phyloP scores from a whole-genome alignment of 2,113 vertebrate genomes.

The Corynorhinus townsendii region DNA sequence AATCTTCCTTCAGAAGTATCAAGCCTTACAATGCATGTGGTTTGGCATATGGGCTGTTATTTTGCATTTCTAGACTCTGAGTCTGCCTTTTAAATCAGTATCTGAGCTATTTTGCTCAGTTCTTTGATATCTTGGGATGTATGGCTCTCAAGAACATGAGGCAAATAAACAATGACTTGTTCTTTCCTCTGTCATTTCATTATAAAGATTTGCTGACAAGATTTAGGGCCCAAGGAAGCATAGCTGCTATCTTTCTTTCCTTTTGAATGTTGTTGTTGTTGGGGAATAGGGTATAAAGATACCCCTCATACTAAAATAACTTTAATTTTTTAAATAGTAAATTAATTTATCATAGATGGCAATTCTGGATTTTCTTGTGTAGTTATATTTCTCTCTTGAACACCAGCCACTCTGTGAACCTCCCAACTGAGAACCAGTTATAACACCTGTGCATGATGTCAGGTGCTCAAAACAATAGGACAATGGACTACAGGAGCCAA shows the following conservation, averaged over 20 bases:
- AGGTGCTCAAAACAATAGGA: not conserved
- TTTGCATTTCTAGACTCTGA: slow-evolving; percentile 63
- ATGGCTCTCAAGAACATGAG: slow-evolving; percentile 9
- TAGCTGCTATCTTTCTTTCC: not conserved
- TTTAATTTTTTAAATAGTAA: not conserved
- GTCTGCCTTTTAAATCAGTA: slow-evolving; percentile 55
- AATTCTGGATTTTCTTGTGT: not conserved
- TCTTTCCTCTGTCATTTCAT: not conserved
- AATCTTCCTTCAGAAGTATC: slow-evolving; percentile 62
- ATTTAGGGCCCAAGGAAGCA: not conserved
- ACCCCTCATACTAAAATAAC: not conserved
- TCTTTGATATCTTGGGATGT: not conserved
- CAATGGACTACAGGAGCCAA: not conserved
- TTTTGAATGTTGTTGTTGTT: not conserved
- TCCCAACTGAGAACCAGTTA: not conserved
- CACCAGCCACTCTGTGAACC: not conserved
- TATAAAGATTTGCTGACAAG: slow-evolving; percentile 5
- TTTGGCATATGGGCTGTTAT: slow-evolving; percentile 66
- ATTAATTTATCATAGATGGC: not conserved
- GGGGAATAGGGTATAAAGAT: not conserved
- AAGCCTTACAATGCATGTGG: slow-evolving; percentile 60
- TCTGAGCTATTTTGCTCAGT: slow-evolving; percentile 36
- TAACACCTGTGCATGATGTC: not conserved
- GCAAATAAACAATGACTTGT: not conserved
- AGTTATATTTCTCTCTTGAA: not conserved